Percentiles rank a stretch among this genome's conserved stretches.
Conservation (phyloP, 2,113 vertebrate genomes). For the Copsychus sechellarum region DNA sequence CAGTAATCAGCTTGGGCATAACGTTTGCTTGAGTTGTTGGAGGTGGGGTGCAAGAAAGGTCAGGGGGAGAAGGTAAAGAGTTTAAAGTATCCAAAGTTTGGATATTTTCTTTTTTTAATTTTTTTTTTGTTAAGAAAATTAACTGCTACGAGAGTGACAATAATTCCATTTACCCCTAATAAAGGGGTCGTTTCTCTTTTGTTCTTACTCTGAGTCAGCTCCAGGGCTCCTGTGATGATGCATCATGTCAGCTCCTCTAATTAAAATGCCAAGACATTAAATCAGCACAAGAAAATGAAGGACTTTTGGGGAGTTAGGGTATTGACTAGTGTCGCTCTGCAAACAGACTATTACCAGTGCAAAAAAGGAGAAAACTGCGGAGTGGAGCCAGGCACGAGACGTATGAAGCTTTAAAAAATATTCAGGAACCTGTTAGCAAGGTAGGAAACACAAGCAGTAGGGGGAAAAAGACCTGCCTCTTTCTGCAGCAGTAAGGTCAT, state of each 20-base stretch:
- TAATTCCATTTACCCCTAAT: background rate
- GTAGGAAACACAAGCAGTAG: background rate
- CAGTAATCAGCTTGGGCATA: background rate
- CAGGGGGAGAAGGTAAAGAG: rapidly evolving
- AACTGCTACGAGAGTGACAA: background rate
- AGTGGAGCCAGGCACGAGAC: background rate
- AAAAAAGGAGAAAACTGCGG: background rate
- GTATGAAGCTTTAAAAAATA: background rate
- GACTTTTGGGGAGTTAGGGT: background rate
- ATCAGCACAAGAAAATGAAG: background rate
- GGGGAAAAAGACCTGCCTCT: background rate
- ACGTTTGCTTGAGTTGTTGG: background rate
- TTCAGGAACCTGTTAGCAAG: background rate
- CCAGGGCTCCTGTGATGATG: background rate
- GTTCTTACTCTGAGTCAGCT: background rate
- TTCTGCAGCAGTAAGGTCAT: background rate
- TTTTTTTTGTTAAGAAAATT: background rate
- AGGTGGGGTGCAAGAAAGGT: rapidly evolving
- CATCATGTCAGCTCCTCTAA: background rate
- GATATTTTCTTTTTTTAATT: too few relatives aligned
- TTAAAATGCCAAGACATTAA: background rate
- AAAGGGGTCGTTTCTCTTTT: background rate
- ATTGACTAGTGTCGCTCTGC: background rate
- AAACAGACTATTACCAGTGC: background rate
- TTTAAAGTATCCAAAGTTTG: background rate